A percentile compares a stretch with the other conserved stretches of the same genome.
phyloP scores from a whole-genome alignment of 1,140 invertebrate species.

The Gryllus bimaculatus region DNA sequence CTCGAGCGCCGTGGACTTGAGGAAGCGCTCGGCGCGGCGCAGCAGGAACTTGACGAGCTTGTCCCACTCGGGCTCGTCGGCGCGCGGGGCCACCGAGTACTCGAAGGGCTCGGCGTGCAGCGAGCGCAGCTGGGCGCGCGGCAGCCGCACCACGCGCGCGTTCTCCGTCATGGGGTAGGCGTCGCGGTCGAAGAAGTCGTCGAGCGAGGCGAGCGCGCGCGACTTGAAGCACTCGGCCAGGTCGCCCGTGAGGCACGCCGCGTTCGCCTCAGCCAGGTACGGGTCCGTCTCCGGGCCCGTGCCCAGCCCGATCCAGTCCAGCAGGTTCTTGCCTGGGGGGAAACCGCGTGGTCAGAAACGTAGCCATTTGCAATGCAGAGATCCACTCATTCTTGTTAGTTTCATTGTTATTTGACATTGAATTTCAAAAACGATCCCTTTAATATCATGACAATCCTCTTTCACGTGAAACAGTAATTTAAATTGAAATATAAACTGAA shows the following conservation, averaged over 20 bases:
- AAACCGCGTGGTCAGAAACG: conserved; percentile 15
- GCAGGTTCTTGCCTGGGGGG: conserved; percentile 48
- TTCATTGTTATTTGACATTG: too few species aligned
- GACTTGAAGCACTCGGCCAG: conserved; percentile 73
- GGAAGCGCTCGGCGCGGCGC: conserved; percentile 56
- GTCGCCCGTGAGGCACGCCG: conserved; percentile 61
- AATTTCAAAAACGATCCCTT: too few species aligned
- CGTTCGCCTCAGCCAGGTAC: conserved; percentile 58
- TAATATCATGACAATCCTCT: too few species aligned
- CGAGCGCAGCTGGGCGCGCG: conserved; percentile 49
- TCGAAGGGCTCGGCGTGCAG: conserved; percentile 40
- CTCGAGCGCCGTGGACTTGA: conserved; percentile 66
- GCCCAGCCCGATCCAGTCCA: conserved; percentile 65
- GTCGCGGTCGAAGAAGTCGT: conserved; percentile 60
- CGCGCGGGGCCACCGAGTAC: conserved; percentile 27
- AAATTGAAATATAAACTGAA: too few species aligned
- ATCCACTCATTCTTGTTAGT: too few species aligned
- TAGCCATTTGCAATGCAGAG: too few species aligned
- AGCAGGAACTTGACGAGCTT: conserved; percentile 61
- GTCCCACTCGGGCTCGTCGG: conserved; percentile 68
- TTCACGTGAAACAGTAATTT: too few species aligned
- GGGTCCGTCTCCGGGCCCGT: conserved; percentile 60
- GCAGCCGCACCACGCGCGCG: conserved; percentile 54
- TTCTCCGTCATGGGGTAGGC: conserved; percentile 52
- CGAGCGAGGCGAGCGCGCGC: conserved; percentile 56